Percentiles rank a stretch among this genome's conserved stretches.
These are phyloP conservation scores for Achlya flavicornis DNA, from an alignment of 2,888 invertebrate species.

Conservation along the genomic window DNA sequence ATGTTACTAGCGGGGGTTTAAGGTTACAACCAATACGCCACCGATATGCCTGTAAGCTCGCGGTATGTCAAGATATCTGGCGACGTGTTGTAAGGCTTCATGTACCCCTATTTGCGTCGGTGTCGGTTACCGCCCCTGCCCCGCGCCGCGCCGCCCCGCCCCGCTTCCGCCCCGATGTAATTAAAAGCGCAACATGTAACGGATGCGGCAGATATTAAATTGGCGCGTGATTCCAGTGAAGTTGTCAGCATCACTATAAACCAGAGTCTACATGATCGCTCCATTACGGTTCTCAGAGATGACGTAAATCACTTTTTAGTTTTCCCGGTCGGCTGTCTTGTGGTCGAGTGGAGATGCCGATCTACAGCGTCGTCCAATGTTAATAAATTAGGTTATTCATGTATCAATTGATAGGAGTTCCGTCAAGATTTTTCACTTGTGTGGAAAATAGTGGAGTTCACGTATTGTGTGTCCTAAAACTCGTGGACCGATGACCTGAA, in stretches of 20 bases:
- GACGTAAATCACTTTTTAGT: background rate
- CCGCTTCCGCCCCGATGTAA: background rate
- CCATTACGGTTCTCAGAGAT: background rate
- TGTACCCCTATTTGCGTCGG: background rate
- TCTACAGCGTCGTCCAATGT: background rate
- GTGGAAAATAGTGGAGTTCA: too few relatives aligned
- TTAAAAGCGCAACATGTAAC: background rate
- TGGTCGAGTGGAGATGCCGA: background rate
- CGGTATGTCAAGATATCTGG: background rate
- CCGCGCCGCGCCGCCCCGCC: too few relatives aligned
- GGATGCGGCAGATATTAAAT: constrained; percentile 8
- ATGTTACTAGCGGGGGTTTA: background rate
- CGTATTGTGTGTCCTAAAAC: too few relatives aligned
- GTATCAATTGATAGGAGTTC: too few relatives aligned
- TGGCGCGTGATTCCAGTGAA: background rate
- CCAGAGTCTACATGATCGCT: background rate
- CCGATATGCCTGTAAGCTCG: background rate
- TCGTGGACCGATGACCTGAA: too few relatives aligned
- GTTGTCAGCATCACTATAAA: background rate
- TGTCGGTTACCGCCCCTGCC: background rate
- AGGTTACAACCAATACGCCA: background rate
- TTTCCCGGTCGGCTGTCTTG: too few relatives aligned
- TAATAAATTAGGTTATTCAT: background rate
- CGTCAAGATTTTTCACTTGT: too few relatives aligned
- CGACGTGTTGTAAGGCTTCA: background rate